Conservation (phyloP, 2,797 vertebrate species). For the Chaetodon trifasciatus region DNA sequence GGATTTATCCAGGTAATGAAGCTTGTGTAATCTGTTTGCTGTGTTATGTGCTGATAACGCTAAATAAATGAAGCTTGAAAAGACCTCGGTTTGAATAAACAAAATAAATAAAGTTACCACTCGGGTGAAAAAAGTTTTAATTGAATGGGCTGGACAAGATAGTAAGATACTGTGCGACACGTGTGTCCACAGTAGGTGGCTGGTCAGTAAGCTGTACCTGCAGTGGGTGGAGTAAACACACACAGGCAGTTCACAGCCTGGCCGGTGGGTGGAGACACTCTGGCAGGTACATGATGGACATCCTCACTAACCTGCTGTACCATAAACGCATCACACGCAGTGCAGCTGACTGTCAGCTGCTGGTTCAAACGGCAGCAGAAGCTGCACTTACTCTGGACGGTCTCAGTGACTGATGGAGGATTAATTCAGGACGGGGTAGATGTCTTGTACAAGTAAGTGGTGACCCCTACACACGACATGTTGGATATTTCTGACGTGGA, state of each 20-base stretch:
- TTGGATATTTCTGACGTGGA: not conserved
- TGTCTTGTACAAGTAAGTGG: slow-evolving; percentile 14
- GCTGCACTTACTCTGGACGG: not conserved
- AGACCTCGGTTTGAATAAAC: no score
- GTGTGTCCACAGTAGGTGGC: no score
- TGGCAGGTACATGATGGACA: not conserved
- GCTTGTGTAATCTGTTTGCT: no score
- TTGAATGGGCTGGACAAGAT: no score
- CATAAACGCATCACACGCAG: not conserved
- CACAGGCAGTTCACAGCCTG: not conserved
- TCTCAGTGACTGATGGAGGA: not conserved
- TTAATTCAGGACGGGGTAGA: not conserved
- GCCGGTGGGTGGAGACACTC: slow-evolving; percentile 45
- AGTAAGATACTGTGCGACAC: no score
- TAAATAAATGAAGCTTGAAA: no score
- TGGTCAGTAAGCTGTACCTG: no score
- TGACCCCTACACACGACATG: not conserved
- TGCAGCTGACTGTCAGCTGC: no score
- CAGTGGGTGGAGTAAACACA: not conserved
- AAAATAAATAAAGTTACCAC: no score
- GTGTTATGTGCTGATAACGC: no score
- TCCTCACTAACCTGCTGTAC: no score
- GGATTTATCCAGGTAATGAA: not conserved
- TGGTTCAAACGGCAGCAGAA: not conserved
- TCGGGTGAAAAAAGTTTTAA: no score